Evolutionary conservation across 2,888 invertebrate species (phyloP).

Genomic region (Eristalinus sepulchralis): DNA sequence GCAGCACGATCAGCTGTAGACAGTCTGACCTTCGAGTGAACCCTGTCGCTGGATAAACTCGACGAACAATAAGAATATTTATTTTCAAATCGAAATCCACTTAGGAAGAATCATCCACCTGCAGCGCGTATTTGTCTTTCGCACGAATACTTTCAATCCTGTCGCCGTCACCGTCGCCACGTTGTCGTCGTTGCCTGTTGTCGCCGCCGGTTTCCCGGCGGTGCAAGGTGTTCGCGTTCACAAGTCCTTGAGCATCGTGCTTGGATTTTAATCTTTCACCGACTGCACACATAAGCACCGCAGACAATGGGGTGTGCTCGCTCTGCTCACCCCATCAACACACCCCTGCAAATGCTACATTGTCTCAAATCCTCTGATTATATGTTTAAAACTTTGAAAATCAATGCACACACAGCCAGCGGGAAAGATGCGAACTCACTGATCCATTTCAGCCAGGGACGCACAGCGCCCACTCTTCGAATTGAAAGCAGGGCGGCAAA

Average conservation of each 20-base stretch:
- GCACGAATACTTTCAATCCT: constrained; percentile 40
- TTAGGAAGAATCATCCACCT: constrained; percentile 36
- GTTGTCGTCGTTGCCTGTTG: neutral
- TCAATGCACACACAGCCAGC: constrained; percentile 55
- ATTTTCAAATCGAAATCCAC: constrained; percentile 38
- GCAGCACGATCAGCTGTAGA: neutral
- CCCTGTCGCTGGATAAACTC: neutral
- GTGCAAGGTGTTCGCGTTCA: constrained; percentile 55
- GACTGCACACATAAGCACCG: constrained; percentile 51
- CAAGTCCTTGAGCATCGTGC: constrained; percentile 45
- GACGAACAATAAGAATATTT: constrained; percentile 16
- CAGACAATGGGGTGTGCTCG: constrained; percentile 9
- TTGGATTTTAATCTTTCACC: constrained; percentile 70
- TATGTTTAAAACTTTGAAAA: constrained; percentile 65
- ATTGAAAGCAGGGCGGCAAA: constrained; percentile 34
- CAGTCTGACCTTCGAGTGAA: neutral
- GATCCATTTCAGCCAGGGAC: constrained; percentile 44
- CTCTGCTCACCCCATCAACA: neutral
- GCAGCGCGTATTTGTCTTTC: constrained; percentile 53
- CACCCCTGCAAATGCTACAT: constrained; percentile 26
- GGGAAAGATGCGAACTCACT: constrained; percentile 33
- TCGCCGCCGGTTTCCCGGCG: neutral
- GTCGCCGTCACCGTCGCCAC: neutral
- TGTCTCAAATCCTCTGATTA: constrained; percentile 65
- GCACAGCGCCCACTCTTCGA: constrained; percentile 41